These are phyloP conservation scores for Antennarius maculatus DNA, from an alignment of 2,797 vertebrate genomes.

Conservation along the genomic window DNA sequence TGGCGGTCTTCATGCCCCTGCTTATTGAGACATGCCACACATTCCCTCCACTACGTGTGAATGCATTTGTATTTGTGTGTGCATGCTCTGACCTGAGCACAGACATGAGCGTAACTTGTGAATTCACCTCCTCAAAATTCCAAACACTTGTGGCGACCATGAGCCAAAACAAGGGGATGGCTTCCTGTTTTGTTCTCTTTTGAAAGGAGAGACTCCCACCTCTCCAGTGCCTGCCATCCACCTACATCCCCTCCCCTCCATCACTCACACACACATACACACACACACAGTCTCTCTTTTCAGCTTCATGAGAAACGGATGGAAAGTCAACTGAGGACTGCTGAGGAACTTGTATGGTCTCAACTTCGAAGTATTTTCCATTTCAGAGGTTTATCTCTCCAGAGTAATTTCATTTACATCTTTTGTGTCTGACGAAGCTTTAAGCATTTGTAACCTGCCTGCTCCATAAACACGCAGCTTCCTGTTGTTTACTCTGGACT, in stretches of 20 bases:
- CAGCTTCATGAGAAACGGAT: constrained; percentile 29
- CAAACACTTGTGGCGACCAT: constrained; percentile 72
- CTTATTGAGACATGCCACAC: constrained; percentile 75
- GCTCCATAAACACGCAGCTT: constrained; percentile 54
- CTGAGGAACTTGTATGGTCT: constrained; percentile 48
- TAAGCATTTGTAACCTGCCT: constrained; percentile 34
- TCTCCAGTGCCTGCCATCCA: constrained; percentile 41
- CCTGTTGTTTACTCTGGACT: constrained; percentile 55
- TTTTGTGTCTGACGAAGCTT: constrained; percentile 46
- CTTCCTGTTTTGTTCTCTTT: constrained; percentile 80
- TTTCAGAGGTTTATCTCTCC: constrained; percentile 25
- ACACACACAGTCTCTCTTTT: not conserved
- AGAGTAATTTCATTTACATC: constrained; percentile 22
- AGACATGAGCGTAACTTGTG: constrained; percentile 62
- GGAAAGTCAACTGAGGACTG: constrained; percentile 57
- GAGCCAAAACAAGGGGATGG: constrained; percentile 74
- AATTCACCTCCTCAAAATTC: constrained; percentile 71
- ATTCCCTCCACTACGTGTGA: constrained; percentile 62
- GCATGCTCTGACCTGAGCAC: constrained; percentile 70
- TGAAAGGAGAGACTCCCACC: constrained; percentile 67
- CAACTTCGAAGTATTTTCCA: constrained; percentile 63
- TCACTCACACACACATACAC: constrained; percentile 13
- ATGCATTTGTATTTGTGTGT: constrained; percentile 52
- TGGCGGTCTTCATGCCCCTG: constrained; percentile 61
- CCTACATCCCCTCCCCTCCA: not conserved